Conservation (phyloP, 1,140 invertebrate genomes). For the Drusus annulatus region DNA sequence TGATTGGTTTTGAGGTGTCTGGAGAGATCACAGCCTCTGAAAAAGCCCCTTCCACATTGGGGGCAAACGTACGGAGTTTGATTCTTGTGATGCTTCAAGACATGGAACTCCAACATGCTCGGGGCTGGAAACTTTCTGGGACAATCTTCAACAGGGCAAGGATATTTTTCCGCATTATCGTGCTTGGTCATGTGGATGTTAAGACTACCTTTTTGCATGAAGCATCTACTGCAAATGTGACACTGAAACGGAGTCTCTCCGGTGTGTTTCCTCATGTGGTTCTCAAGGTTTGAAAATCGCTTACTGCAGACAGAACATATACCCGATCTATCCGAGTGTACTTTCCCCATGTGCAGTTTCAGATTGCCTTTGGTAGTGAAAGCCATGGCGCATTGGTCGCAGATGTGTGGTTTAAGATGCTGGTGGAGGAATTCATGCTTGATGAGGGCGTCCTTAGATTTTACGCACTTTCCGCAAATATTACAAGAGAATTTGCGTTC, state of each 20-base stretch:
- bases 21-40: constrained; percentile 40
- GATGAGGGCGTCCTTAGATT: constrained; percentile 67
- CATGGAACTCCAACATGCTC: constrained; percentile 52
- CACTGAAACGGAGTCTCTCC: constrained; percentile 83
- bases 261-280: constrained; percentile 80
- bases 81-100: constrained; percentile 53
- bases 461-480: constrained; percentile 77
- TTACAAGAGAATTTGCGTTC: constrained; percentile 79
- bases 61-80: constrained; percentile 44
- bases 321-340: constrained; percentile 53
- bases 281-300: constrained; percentile 75
- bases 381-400: constrained; percentile 76
- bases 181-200: constrained; percentile 75
- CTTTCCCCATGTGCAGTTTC: constrained; percentile 50
- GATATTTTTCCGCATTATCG: constrained; percentile 40
- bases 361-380: constrained; percentile 73
- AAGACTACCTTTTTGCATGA: constrained; percentile 62
- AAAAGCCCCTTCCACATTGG: constrained; percentile 45
- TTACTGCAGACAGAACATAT: constrained; percentile 70
- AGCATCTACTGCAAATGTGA: constrained; percentile 65
- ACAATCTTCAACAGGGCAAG: constrained; percentile 42
- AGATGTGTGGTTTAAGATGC: constrained; percentile 71
- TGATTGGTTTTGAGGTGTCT: constrained; percentile 30
- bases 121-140: constrained; percentile 42
- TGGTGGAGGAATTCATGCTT: constrained; percentile 66